These are phyloP conservation scores for Tetragnatha montana DNA, from an alignment of 2,888 invertebrate genomes.

Conservation along the genomic window DNA sequence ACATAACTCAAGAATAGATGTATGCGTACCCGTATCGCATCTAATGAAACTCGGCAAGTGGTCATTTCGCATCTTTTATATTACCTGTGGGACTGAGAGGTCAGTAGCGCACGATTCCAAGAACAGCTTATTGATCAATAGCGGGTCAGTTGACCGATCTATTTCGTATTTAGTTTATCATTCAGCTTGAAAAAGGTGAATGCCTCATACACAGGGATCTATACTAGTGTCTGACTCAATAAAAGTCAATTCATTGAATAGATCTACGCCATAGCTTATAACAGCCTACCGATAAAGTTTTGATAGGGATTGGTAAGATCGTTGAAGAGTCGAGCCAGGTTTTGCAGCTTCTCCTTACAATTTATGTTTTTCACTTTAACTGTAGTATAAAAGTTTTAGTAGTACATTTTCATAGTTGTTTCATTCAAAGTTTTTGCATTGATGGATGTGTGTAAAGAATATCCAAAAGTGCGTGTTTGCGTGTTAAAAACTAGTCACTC, in stretches of 20 bases:
- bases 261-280: too few relatives aligned
- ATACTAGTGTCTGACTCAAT: not conserved
- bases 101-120: slow-evolving; percentile 52
- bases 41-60: slow-evolving; percentile 5
- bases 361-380: too few relatives aligned
- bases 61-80: not conserved
- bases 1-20: not conserved
- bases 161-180: slow-evolving; percentile 34
- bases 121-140: slow-evolving; percentile 51
- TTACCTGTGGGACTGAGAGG: slow-evolving; percentile 29
- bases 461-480: too few relatives aligned
- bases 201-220: not conserved
- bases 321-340: too few relatives aligned
- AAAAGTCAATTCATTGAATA: not conserved
- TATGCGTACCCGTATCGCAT: not conserved
- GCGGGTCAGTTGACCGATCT: slow-evolving; percentile 39
- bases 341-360: too few relatives aligned
- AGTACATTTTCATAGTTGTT: not conserved
- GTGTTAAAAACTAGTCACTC: not conserved
- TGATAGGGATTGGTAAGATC: too few relatives aligned
- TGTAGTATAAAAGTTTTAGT: not conserved
- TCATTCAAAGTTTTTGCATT: not conserved
- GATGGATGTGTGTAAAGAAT: not conserved
- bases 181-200: slow-evolving; percentile 32
- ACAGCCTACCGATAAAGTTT: too few relatives aligned